phyloP scores from a whole-genome alignment of 2,888 invertebrate species.

The Diloba caeruleocephala region DNA sequence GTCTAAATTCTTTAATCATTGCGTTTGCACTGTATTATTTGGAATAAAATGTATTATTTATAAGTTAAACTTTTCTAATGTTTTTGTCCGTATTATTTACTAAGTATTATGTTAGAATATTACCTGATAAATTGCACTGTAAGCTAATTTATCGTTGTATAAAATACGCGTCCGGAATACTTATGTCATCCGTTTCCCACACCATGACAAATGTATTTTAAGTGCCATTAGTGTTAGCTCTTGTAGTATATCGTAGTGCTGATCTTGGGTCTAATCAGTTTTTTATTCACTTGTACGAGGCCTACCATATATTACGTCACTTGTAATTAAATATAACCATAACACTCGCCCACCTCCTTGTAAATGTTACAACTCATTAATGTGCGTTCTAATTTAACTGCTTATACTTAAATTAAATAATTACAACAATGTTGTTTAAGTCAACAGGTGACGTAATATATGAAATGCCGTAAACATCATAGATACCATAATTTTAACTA shows the following conservation, averaged over 20 bases:
- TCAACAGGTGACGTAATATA: slow-evolving; percentile 11
- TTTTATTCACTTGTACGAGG: slow-evolving; percentile 28
- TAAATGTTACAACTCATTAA: slow-evolving; percentile 8
- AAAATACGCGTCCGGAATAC: slow-evolving; percentile 40
- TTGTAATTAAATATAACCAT: slow-evolving; percentile 12
- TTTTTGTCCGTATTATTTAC: slow-evolving; percentile 36
- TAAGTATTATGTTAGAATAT: slow-evolving; percentile 43
- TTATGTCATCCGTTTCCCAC: slow-evolving; percentile 33
- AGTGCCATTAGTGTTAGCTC: slow-evolving; percentile 75
- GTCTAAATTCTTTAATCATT: slow-evolving; percentile 44
- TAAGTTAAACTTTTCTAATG: slow-evolving; percentile 39
- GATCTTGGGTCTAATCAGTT: slow-evolving; percentile 55
- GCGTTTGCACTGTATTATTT: slow-evolving; percentile 35
- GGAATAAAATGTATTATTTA: slow-evolving; percentile 28
- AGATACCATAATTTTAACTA: slow-evolving; percentile 39
- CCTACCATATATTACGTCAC: slow-evolving; percentile 33
- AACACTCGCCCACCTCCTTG: slow-evolving; percentile 32
- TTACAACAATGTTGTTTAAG: slow-evolving; percentile 19
- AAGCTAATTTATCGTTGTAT: slow-evolving; percentile 31
- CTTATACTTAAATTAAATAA: slow-evolving; percentile 9
- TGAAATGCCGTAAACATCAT: slow-evolving; percentile 30
- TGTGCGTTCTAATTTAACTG: slow-evolving; percentile 4
- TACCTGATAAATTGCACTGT: slow-evolving; percentile 27
- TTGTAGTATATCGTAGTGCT: slow-evolving; percentile 52
- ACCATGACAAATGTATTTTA: slow-evolving; percentile 54